Evolutionary conservation across 2,888 invertebrate genomes (phyloP), one percentile per base, ranked within the genome.

Genomic region (Xestia rhomboidea): DNA sequence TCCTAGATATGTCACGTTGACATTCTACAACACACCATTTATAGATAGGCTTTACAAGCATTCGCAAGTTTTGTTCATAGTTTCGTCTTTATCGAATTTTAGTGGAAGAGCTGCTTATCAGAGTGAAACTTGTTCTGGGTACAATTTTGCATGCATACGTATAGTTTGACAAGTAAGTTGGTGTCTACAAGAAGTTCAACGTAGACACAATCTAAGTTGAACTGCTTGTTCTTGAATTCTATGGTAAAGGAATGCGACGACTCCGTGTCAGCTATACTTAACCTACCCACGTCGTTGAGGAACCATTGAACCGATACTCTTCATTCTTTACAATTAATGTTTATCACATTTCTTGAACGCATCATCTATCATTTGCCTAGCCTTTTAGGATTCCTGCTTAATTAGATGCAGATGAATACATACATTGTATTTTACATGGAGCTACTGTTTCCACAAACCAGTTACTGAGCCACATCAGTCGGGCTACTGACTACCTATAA

Each of bases 1-100:
- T 73, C 73, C 72, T 75, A 62, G 54, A 34, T 73, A 49, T 81
- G 74, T 77, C 85, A 76, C 63, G 78, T 62, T 83, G 81, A 81
- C 73, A 86, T 82, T 86, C 84, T 73, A 78, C 77, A 70, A 66
- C 54, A 15, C 49, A 44, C 64, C 71, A 75, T 81, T 69, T 73
- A 76, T 73, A 79, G 63, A 72, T 49, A 77, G 38, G 46, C 64
- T 71, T n/a, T 27, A 30, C 57, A 54, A 72, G 38, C 60, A 68
- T 73, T 73, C 38, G 60, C 38, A 30, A 68, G 34, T 34, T 73
- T 63, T 8, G 51, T 77, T 44, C 30, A 24, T 8, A 34, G 38
- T 57, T 57, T 21, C 8, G 41, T 46, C 24, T 44, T 73, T 73
- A 64, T 51, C 49, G 63, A 5, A 15, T 7, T 30, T 24, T 54